Base-by-base conservation (phyloP, 2,888 invertebrate species). In the Spialia ferax region DNA sequence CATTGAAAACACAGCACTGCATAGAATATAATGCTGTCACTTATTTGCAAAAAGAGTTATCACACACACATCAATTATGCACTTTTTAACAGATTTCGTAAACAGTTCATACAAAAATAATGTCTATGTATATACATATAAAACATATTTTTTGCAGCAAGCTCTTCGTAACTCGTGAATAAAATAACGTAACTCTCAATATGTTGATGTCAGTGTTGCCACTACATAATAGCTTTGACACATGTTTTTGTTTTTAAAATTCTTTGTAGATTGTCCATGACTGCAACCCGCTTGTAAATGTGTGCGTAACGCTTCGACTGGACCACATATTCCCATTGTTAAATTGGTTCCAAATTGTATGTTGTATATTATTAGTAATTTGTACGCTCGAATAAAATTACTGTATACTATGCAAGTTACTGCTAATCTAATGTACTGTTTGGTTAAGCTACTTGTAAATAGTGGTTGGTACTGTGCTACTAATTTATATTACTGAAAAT, bases 321-420 rank as follows among this genome's bases (percentile, higher is more conserved):
- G 87, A 89, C 90, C 91, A 91, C 91, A 90, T 90, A 89, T 88
- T 91, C 90, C 88, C 88, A 87, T 86, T 65, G 23, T 35, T 59
- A 13, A 59, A 59, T 60, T 50, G 54, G 45, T 32, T 56, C 45
- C 55, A 56, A 63, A 63, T 63, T 63, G 13, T 63, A 22, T 61
- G 20, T 63, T 26, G 55, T 63, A 29, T 55, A 54, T 42, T 20
- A n/a, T 11, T 29, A 45, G 45, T 20, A 50, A 13, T 29, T 55
- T 29, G 29, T 48, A 48, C 15, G 55, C 56, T 56, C 45, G 54
- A 20, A 4, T 23, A 50, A 10, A 32, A 32, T 32, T 0, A 32
- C 10, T 32, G 10, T 50, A 22, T 50, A 20, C 29, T 61, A 32
- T 48, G 23, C 29, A 35, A 8, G 11, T 29, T 32, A 2, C n/a